Evolutionary conservation across 2,113 vertebrate species (phyloP), one percentile per base, ranked within the genome.

Genomic region (Syngnathus floridae): DNA sequence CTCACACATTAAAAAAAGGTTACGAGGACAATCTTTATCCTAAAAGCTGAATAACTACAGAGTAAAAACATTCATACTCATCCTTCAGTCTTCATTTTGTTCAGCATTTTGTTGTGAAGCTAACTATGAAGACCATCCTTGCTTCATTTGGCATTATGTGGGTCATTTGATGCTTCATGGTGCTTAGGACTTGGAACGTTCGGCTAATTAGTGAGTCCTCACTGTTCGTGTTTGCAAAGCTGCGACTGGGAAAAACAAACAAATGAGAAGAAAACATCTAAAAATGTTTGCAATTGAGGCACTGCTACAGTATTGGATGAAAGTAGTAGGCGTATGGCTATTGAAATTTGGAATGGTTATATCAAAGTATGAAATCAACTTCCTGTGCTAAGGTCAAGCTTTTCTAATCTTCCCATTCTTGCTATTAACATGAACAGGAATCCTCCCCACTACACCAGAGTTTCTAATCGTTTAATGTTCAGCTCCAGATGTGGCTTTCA

Each of bases 401-500:
- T 31, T 56, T 49, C 14, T 71, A 70, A 41, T 37, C 67, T n/a
- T 26, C 45, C 45, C 36, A 51, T 31, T 62, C 46, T n/a, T 63
- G 38, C 8, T 65, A 14, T 64, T 49, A 64, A 57, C n/a, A 41
- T 40, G n/a, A 62, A 59, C 59, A 14, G 35, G 54, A 56, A 70
- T 66, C 60, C 31, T 7, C 26, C n/a, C 35, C 56, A 36, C 5
- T 46, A 5, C 19, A n/a, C 19, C 36, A 21, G 31, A n/a, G 1
- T 52, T 65, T 74, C 66, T 12, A 19, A 16, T 61, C 62, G 37
- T 59, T 58, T 11, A n/a, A 9, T 64, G 45, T 59, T 61, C 11
- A 21, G 9, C 36, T 72, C 11, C 19, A 36, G 76, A 66, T 73
- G n/a, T 46, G 22, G 11, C 73, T 67, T 54, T 52, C 38, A 35